These are phyloP conservation scores for Enteromius mattozi DNA, from an alignment of 2,797 vertebrate species.

Conservation along the genomic window DNA sequence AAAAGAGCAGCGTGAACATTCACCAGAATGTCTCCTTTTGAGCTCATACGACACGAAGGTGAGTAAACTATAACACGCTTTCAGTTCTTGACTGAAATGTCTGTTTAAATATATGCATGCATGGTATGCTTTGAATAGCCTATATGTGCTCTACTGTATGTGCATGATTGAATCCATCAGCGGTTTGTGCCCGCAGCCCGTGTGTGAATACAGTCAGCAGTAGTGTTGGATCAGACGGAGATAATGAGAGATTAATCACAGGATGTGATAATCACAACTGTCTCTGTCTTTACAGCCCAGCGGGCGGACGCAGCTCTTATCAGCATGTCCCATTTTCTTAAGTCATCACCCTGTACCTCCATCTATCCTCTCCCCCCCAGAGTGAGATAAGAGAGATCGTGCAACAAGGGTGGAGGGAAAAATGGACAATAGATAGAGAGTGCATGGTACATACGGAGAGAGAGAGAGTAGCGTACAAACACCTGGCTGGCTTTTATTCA, in stretches of 20 bases:
- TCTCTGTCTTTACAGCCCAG: conserved; percentile 35
- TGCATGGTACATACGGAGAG: conserved; percentile 6
- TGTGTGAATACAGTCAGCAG: conserved; percentile 26
- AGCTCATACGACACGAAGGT: neutral
- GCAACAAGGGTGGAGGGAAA: neutral
- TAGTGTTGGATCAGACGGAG: conserved; percentile 39
- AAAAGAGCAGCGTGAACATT: neutral
- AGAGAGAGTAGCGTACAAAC: conserved; percentile 18
- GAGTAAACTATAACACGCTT: neutral
- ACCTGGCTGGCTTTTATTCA: conserved; percentile 58
- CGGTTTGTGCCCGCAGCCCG: neutral
- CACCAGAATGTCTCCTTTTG: neutral
- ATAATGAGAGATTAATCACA: conserved; percentile 52
- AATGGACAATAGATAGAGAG: conserved; percentile 2
- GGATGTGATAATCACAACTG: conserved; percentile 50
- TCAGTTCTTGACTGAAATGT: neutral
- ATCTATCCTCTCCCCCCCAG: conserved; percentile 27
- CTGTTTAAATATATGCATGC: neutral
- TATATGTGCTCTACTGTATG: neutral
- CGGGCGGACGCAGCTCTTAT: conserved; percentile 59
- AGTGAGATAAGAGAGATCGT: conserved; percentile 59
- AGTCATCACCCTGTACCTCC: conserved; percentile 52
- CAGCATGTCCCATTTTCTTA: conserved; percentile 53
- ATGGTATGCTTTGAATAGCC: neutral
- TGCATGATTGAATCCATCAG: neutral